These are phyloP conservation scores for Gobionotothen gibberifrons DNA, from an alignment of 2,797 vertebrate genomes.

Conservation along the genomic window DNA sequence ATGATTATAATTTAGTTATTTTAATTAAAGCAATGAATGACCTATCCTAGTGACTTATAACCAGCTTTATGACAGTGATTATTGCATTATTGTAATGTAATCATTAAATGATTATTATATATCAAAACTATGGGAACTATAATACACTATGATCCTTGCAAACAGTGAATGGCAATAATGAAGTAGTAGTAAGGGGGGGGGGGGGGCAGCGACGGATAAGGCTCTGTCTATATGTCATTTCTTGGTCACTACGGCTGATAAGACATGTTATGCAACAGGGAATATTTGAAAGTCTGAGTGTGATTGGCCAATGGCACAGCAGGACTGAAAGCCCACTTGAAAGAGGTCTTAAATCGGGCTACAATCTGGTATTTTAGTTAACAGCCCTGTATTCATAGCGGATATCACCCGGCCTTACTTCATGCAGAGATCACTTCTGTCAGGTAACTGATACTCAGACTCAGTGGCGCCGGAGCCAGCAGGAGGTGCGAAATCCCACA, in stretches of 20 bases:
- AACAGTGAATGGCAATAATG: too few species aligned
- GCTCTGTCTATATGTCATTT: too few species aligned
- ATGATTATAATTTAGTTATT: too few species aligned
- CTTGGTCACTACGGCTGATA: neutral
- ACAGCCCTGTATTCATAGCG: conserved; percentile 10
- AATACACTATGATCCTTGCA: too few species aligned
- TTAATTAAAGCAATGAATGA: too few species aligned
- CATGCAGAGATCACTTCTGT: conserved; percentile 44
- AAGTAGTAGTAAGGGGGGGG: too few species aligned
- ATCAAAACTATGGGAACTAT: too few species aligned
- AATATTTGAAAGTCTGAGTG: neutral
- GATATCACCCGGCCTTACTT: conserved; percentile 33
- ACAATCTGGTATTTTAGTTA: neutral
- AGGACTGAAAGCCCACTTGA: neutral
- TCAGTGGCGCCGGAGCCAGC: conserved; percentile 81
- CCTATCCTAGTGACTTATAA: too few species aligned
- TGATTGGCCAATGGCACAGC: neutral
- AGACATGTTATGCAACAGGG: neutral
- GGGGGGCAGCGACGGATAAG: too few species aligned
- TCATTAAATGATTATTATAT: too few species aligned
- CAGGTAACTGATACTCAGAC: conserved; percentile 84
- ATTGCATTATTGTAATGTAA: too few species aligned
- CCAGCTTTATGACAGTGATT: too few species aligned
- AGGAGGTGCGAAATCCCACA: conserved; percentile 70
- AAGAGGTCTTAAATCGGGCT: neutral